These are phyloP conservation scores for Monodelphis domestica DNA, from an alignment of 2,797 vertebrate species.

Conservation along the genomic window DNA sequence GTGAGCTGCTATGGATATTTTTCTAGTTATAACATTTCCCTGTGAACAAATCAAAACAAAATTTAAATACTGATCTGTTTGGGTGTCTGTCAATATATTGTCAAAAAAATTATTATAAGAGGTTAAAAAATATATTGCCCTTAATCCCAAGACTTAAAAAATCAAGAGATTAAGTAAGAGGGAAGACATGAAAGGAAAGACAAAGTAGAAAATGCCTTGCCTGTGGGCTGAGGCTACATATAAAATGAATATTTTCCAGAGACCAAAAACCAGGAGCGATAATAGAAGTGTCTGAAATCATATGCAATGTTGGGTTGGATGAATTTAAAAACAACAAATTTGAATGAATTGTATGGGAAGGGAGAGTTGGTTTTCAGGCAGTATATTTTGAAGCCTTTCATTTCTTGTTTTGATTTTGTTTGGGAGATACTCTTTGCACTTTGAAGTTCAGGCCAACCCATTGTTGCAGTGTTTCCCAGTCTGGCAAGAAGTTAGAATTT, in stretches of 20 bases:
- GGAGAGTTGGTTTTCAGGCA: conserved; percentile 8
- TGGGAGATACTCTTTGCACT: conserved; percentile 36
- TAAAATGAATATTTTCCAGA: conserved; percentile 45
- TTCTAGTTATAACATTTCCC: conserved; percentile 4
- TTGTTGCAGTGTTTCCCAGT: neutral
- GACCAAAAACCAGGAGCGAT: conserved; percentile 23
- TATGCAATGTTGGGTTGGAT: neutral
- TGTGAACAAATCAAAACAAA: neutral
- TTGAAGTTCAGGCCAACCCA: conserved; percentile 63
- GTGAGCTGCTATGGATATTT: conserved; percentile 5
- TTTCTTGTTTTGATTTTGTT: conserved; percentile 28
- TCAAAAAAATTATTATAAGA: conserved; percentile 55
- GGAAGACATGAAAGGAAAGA: conserved; percentile 21
- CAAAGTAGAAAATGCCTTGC: conserved; percentile 35
- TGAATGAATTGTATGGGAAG: conserved; percentile 15
- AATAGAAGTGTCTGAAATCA: neutral
- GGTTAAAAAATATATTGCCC: conserved; percentile 27
- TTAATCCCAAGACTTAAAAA: conserved; percentile 29
- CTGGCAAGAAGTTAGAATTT: neutral
- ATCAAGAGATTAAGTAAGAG: neutral
- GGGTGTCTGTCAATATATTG: neutral
- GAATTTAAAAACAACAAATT: conserved; percentile 12
- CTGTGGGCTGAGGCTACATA: conserved; percentile 54
- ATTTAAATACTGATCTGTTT: neutral
- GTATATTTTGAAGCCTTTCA: conserved; percentile 12